Base-by-base conservation (phyloP, 2,888 invertebrate species). In the Nephrotoma guestfalica region DNA sequence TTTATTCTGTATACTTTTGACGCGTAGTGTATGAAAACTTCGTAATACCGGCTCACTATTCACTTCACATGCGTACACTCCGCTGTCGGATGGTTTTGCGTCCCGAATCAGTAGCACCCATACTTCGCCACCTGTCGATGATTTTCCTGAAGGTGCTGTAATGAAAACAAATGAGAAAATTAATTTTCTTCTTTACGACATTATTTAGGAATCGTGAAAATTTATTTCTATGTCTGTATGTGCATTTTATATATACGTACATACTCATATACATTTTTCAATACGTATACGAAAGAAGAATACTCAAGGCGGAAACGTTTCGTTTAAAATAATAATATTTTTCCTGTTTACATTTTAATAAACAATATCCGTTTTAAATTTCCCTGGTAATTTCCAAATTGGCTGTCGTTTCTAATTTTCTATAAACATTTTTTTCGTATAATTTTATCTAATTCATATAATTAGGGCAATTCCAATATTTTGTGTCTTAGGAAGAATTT, bases 101-200 rank as follows among this genome's bases (percentile, higher is more conserved):
- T 93, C 92, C 90, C 94, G 95, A 89, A 97, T 96, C 88, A 96
- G 94, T 86, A 97, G 93, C 83, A 97, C 96, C 96, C 96, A 97
- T 15, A 96, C 96, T 89, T 96, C 96, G 0, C 96, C 96, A 2
- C 95, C 96, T 89, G 93, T 92, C 85, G 91, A 90, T 51, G 88
- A 89, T 88, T 89, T 90, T n/a, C 88, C 90, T 86, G 90, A 90
- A 15, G 91, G 90, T 89, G 89, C 91, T 91, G 87, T 7, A 88
- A 87, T 86, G 87, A 86, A 86, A 88, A 86, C 51, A 87, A 51
- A 86, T 84, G 45, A 9, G 7, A 7, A 57, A 87, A 84, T 41
- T 40, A 41, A 13, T 57, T 18, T 43, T 43, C n/a, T 86, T n/a
- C n/a, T 86, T 83, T 18, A 30, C 30, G n/a, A 47, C 41, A 85